These are phyloP conservation scores for Glaucopsyche alexis DNA, from an alignment of 2,888 invertebrate species.

Conservation along the genomic window DNA sequence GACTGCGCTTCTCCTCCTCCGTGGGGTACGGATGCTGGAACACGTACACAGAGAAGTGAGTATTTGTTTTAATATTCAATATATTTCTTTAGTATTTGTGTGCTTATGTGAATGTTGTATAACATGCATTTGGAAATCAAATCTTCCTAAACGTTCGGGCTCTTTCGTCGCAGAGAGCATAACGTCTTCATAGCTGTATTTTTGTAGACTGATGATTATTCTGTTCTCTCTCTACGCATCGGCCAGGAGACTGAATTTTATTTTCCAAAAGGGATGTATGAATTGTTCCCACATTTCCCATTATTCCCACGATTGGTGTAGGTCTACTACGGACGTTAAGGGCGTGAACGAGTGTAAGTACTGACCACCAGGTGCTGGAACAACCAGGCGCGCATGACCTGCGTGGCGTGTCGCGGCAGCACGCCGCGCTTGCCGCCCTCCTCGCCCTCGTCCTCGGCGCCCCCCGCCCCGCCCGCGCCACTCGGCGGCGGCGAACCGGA, in stretches of 20 bases:
- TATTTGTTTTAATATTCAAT: background rate
- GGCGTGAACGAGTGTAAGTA: background rate
- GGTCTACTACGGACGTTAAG: too few species aligned
- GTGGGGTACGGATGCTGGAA: constrained; percentile 95
- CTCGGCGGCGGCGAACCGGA: constrained; percentile 75
- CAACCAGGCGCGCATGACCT: constrained; percentile 97
- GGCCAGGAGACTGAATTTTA: too few species aligned
- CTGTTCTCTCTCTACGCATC: too few species aligned
- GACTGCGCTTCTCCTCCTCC: constrained; percentile 94
- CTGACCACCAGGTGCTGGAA: constrained; percentile 97
- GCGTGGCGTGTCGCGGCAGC: constrained; percentile 96
- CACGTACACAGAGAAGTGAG: background rate
- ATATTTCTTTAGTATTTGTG: background rate
- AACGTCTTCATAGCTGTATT: background rate
- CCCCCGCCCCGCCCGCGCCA: constrained; percentile 45
- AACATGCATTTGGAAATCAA: too few species aligned
- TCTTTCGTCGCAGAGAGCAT: background rate
- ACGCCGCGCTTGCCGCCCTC: constrained; percentile 92
- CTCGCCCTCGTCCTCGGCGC: constrained; percentile 69
- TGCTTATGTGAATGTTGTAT: background rate
- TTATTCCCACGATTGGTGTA: too few species aligned
- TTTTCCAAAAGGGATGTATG: too few species aligned
- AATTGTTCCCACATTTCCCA: too few species aligned
- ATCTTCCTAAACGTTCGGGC: too few species aligned
- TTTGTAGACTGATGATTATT: too few species aligned